Evolutionary conservation across 2,797 vertebrate genomes (phyloP).

Genomic region (Denticeps clupeoides): DNA sequence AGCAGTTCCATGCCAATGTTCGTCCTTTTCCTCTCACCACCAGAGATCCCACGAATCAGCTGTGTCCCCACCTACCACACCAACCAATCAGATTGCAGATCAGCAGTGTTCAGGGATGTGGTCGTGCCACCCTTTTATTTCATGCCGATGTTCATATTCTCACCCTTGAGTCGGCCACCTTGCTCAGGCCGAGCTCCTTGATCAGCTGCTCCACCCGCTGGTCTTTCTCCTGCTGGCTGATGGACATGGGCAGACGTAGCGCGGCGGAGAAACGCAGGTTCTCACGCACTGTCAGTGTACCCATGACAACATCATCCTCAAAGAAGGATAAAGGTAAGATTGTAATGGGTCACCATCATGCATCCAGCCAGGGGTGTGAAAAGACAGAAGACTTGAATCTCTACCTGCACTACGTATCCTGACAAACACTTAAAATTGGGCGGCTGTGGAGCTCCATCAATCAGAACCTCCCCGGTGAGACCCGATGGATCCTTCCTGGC

Average conservation of each 20-base stretch:
- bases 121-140: neutral
- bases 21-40: conserved; percentile 69
- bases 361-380: neutral
- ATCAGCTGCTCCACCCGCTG: conserved; percentile 69
- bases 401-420: conserved; percentile 76
- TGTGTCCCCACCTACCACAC: conserved; percentile 62
- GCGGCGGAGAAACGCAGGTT: conserved; percentile 89
- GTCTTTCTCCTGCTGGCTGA: conserved; percentile 62
- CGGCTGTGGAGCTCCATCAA: conserved; percentile 64
- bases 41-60: conserved; percentile 65
- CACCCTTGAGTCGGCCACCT: conserved; percentile 86
- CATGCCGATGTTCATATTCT: neutral
- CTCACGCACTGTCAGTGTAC: conserved; percentile 82
- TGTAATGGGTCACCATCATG: too few species aligned
- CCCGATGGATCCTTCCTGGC: conserved; percentile 69
- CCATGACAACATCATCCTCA: conserved; percentile 93
- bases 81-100: conserved; percentile 19
- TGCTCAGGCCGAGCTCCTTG: conserved; percentile 72
- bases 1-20: conserved; percentile 75
- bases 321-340: neutral
- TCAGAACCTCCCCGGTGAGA: conserved; percentile 63
- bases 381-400: too few species aligned
- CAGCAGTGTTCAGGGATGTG: too few species aligned
- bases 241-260: conserved; percentile 65
- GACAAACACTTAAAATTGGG: conserved; percentile 74